Evolutionary conservation across 2,888 invertebrate genomes (phyloP).

Genomic region (Pedicia rivosa): DNA sequence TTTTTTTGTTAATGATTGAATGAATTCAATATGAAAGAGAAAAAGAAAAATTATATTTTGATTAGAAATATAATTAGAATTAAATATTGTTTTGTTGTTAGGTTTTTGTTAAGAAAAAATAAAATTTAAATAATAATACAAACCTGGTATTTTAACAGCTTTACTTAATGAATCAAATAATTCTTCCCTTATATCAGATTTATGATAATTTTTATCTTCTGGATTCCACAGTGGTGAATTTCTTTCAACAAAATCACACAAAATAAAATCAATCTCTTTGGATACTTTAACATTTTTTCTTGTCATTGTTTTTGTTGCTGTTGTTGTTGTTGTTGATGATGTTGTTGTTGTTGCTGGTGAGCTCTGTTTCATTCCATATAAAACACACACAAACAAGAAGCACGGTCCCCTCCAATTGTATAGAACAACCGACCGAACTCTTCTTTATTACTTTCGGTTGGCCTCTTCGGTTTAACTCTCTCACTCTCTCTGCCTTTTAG

Average conservation of each 20-base stretch:
- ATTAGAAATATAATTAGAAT: neutral
- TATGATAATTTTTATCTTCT: conserved; percentile 5
- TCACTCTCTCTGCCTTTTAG: no score
- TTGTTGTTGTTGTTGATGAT: no score
- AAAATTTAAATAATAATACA: no score
- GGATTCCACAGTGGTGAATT: conserved; percentile 3
- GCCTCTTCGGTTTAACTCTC: no score
- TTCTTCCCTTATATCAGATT: conserved; percentile 3
- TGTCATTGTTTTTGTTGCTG: conserved; percentile 1
- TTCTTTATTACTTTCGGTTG: no score
- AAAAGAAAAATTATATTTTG: neutral
- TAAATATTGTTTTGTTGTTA: no score
- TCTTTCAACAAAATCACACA: conserved; percentile 3
- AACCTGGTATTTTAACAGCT: conserved; percentile 3
- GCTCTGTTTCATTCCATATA: no score
- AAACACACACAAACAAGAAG: no score
- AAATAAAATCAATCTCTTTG: conserved; percentile 4
- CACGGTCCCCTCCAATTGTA: no score
- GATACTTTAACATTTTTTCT: conserved; percentile 3
- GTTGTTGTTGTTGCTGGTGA: no score
- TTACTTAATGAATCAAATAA: conserved; percentile 2
- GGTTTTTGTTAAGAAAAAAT: no score
- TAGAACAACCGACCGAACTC: no score
- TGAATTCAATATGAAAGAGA: neutral
- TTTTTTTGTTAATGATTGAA: neutral